phyloP scores from a whole-genome alignment of 2,113 vertebrate genomes.

The Sander vitreus region DNA sequence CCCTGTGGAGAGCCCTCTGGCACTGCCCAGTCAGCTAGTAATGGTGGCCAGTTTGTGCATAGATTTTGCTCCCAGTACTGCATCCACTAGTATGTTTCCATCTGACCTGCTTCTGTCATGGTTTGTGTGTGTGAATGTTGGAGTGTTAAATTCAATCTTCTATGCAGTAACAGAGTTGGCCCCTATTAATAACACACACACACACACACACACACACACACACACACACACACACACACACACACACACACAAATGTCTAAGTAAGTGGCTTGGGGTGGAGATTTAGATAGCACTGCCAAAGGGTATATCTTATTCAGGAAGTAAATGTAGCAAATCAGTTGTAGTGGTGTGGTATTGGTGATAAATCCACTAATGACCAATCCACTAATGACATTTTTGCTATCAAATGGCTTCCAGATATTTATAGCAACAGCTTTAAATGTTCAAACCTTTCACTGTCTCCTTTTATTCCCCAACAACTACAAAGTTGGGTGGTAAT shows the following conservation, averaged over 20 bases:
- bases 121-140: neutral
- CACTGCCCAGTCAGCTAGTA: too few species aligned
- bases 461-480: neutral
- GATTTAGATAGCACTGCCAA: conserved; percentile 15
- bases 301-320: neutral
- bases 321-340: neutral
- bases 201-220: too few species aligned
- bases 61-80: neutral
- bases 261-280: neutral
- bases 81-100: neutral
- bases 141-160: neutral
- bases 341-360: neutral
- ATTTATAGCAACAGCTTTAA: neutral
- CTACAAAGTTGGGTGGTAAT: neutral
- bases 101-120: neutral
- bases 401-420: conserved; percentile 9
- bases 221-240: too few species aligned
- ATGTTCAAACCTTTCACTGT: neutral
- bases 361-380: conserved; percentile 9
- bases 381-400: conserved; percentile 19
- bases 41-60: too few species aligned
- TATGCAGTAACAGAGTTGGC: neutral
- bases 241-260: neutral
- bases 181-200: neutral
- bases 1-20: too few species aligned